Evolutionary conservation across 92 coral and sea anemone species (phyloP).

Genomic region (Montipora capitata): DNA sequence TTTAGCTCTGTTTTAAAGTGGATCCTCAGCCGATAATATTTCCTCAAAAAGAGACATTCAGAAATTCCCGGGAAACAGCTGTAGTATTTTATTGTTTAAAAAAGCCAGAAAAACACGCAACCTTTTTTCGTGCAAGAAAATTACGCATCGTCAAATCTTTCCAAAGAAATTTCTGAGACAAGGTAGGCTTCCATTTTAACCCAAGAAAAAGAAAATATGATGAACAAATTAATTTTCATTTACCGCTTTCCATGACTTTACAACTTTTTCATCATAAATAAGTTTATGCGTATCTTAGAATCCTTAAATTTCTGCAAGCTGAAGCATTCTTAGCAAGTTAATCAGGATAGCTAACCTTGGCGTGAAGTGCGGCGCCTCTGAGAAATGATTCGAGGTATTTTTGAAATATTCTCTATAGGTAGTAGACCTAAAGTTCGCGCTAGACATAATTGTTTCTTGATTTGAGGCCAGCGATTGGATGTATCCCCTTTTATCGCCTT

Average conservation of each 20-base stretch:
- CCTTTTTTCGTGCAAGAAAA: not conserved
- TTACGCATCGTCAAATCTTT: constrained; percentile 29
- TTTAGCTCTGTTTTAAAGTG: constrained; percentile 12
- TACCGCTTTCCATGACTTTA: constrained; percentile 24
- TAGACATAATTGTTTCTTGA: constrained; percentile 83
- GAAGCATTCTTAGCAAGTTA: constrained; percentile 9
- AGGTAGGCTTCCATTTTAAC: not conserved
- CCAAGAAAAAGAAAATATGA: constrained; percentile 10
- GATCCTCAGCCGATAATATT: constrained; percentile 18
- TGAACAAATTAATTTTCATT: not conserved
- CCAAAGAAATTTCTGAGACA: not conserved
- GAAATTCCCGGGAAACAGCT: constrained; percentile 42
- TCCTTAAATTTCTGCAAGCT: constrained; percentile 7
- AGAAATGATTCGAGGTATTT: constrained; percentile 45
- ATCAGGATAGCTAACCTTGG: constrained; percentile 50
- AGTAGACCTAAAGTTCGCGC: constrained; percentile 50
- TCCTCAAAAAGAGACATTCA: not conserved
- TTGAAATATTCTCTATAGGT: constrained; percentile 45
- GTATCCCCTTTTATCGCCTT: constrained; percentile 77
- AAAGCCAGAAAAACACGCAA: constrained; percentile 32
- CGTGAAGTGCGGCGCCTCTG: constrained; percentile 17
- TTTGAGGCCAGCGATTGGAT: constrained; percentile 72
- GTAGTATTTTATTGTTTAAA: constrained; percentile 5
- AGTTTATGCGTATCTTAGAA: not conserved
- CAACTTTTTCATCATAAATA: not conserved